Evolutionary conservation across 2,113 vertebrate species (phyloP).

Genomic region (Paratilapia polleni): DNA sequence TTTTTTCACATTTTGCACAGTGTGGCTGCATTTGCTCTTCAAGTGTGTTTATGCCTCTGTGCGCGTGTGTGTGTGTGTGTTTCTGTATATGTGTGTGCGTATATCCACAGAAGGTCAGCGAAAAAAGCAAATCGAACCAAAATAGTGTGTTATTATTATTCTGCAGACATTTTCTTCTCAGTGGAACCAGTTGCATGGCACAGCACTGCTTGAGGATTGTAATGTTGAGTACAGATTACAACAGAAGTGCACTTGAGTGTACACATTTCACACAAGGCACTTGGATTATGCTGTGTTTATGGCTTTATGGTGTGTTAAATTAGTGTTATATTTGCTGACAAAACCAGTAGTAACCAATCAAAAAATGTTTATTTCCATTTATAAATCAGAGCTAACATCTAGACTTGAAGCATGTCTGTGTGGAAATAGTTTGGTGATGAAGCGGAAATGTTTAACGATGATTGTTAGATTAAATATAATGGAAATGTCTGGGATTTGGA

Average conservation of each 20-base stretch:
- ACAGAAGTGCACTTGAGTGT: conserved; percentile 13
- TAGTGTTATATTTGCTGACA: conserved; percentile 10
- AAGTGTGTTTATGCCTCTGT: conserved; percentile 24
- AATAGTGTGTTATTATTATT: conserved; percentile 27
- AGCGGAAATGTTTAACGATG: conserved; percentile 10
- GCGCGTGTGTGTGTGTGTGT: neutral
- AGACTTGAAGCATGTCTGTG: conserved; percentile 32
- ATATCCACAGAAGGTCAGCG: conserved; percentile 31
- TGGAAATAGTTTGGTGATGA: conserved; percentile 14
- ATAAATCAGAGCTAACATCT: conserved; percentile 33
- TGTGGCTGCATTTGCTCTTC: conserved; percentile 50
- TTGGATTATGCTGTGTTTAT: neutral
- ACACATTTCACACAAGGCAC: conserved; percentile 10
- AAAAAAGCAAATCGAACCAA: conserved; percentile 45
- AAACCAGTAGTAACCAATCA: conserved; percentile 23
- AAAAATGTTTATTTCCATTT: conserved; percentile 1
- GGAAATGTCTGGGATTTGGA: conserved; percentile 19
- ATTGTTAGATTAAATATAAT: conserved; percentile 10
- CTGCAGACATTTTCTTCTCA: conserved; percentile 23
- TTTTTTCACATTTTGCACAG: conserved; percentile 72
- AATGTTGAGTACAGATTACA: conserved; percentile 14
- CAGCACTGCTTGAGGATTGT: conserved; percentile 13
- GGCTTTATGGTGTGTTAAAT: neutral
- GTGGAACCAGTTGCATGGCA: conserved; percentile 32
- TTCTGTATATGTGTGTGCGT: neutral